Conservation (phyloP, 2,113 vertebrate species). For the Tympanuchus pallidicinctus region DNA sequence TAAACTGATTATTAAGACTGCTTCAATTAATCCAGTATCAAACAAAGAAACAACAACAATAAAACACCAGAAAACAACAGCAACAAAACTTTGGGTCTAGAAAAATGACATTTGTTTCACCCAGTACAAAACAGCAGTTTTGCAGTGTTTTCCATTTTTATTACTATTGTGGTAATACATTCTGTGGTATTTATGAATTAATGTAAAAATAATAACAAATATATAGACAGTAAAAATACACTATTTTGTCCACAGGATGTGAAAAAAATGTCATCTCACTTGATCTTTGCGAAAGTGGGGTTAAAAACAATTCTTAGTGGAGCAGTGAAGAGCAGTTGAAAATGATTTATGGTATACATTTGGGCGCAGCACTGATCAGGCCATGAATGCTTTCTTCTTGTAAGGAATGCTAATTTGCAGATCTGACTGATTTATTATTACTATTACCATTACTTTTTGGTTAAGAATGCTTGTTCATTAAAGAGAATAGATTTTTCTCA, state of each 20-base stretch:
- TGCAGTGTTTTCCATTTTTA: neutral
- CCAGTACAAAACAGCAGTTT: neutral
- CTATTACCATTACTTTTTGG: neutral
- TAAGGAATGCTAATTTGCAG: neutral
- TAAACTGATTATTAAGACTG: neutral
- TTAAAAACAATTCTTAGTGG: neutral
- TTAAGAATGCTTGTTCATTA: neutral
- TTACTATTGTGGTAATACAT: neutral
- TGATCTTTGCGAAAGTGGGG: neutral
- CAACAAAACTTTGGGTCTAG: neutral
- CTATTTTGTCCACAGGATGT: neutral
- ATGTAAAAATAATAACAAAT: neutral
- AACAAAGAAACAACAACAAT: neutral
- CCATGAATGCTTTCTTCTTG: neutral
- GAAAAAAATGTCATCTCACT: accelerated
- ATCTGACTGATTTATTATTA: neutral
- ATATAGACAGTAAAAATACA: neutral
- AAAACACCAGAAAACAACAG: neutral
- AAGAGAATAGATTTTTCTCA: neutral
- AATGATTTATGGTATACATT: neutral
- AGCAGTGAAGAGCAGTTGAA: neutral
- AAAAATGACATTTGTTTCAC: neutral
- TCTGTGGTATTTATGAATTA: neutral
- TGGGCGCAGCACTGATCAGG: neutral
- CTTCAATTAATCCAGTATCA: neutral